phyloP scores from a whole-genome alignment of 2,888 invertebrate genomes.

The Hirtodrosophila histrioides region DNA sequence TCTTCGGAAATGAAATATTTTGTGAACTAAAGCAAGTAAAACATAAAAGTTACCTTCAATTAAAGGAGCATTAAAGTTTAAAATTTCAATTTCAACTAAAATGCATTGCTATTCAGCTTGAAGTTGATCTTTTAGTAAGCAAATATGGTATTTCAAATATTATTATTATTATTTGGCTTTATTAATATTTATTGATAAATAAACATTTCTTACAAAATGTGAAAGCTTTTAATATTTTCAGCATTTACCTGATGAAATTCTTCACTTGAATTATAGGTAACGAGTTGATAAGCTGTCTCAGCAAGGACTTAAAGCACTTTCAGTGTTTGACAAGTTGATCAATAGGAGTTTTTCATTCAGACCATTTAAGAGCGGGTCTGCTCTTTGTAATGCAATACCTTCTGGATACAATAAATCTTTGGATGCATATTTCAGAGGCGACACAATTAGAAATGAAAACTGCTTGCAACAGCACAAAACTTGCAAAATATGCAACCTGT shows the following conservation, averaged over 20 bases:
- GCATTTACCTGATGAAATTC: too few species aligned
- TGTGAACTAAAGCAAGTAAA: conserved; percentile 2
- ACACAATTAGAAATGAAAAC: conserved; percentile 60
- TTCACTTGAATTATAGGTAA: too few species aligned
- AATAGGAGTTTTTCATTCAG: conserved; percentile 11
- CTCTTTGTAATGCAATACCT: conserved; percentile 9
- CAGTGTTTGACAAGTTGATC: conserved; percentile 38
- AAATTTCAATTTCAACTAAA: too few species aligned
- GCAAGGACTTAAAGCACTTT: not conserved
- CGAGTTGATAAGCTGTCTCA: too few species aligned
- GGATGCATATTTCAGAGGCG: conserved; percentile 45
- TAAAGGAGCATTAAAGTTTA: not conserved
- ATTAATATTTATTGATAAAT: too few species aligned
- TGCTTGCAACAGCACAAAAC: conserved; percentile 53
- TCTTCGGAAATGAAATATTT: conserved; percentile 49
- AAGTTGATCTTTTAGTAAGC: too few species aligned
- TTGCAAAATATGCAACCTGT: conserved; percentile 33
- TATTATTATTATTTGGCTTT: too few species aligned
- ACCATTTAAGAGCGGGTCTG: conserved; percentile 6
- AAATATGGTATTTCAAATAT: too few species aligned
- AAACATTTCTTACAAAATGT: too few species aligned
- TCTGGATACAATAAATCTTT: conserved; percentile 48
- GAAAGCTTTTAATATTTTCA: too few species aligned
- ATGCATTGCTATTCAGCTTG: too few species aligned
- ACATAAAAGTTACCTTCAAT: not conserved